Conservation (phyloP, 2,113 vertebrate genomes). For the Typhlomys cinereus region DNA sequence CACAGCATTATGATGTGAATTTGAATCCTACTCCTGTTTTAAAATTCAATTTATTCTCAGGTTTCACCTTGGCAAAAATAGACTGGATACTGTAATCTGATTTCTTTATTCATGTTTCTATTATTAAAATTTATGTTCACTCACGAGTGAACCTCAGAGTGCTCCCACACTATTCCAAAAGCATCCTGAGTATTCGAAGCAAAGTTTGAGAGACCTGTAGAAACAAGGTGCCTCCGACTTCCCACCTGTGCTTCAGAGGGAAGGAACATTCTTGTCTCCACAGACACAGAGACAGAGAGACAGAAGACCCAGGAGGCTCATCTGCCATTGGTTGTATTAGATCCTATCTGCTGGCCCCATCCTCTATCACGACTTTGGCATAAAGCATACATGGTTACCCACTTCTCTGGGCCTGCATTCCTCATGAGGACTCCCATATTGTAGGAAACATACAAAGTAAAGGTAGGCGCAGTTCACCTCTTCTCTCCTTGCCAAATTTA, state of each 20-base stretch:
- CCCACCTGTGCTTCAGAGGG: neutral
- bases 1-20: neutral
- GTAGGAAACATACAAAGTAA: neutral
- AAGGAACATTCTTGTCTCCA: neutral
- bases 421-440: neutral
- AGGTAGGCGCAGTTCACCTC: neutral
- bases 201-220: neutral
- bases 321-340: too few relatives aligned
- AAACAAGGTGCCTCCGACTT: neutral
- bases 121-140: neutral
- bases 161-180: neutral
- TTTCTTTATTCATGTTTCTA: neutral
- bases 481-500: neutral
- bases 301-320: too few relatives aligned
- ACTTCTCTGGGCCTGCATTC: neutral
- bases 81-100: neutral
- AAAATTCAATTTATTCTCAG: constrained; percentile 20
- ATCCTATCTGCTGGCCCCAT: too few relatives aligned
- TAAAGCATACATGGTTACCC: too few relatives aligned
- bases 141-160: neutral
- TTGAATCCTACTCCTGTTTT: neutral
- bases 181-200: neutral
- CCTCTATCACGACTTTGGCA: neutral
- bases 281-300: neutral
- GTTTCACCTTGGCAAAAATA: neutral